These are phyloP conservation scores for Lacerta bilineata DNA, from an alignment of 2,797 vertebrate species.

Conservation along the genomic window DNA sequence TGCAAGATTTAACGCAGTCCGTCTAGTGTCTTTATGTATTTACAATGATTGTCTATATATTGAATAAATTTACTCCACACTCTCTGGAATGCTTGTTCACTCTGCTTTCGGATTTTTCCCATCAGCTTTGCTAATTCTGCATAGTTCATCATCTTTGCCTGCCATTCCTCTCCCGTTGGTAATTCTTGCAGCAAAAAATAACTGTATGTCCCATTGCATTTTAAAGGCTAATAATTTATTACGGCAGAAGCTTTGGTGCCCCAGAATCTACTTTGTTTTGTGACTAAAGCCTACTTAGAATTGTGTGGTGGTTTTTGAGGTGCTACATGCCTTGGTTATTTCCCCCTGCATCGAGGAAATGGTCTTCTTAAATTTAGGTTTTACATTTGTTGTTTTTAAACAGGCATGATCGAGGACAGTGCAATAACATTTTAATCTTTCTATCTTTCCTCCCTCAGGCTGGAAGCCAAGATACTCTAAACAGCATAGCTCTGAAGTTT, in stretches of 20 bases:
- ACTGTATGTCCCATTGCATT: not conserved
- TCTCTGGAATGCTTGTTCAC: too few species aligned
- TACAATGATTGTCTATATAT: too few species aligned
- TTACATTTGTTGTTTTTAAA: slow-evolving; percentile 14
- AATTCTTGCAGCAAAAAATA: not conserved
- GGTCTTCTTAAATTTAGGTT: not conserved
- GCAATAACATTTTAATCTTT: not conserved
- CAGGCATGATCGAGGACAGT: not conserved
- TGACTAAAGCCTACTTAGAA: too few species aligned
- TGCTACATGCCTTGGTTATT: not conserved
- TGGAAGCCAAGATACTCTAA: slow-evolving; percentile 93
- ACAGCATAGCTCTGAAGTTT: slow-evolving; percentile 95
- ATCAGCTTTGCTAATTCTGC: too few species aligned
- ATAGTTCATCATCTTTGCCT: too few species aligned
- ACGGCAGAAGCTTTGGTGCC: not conserved
- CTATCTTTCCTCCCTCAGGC: slow-evolving; percentile 58
- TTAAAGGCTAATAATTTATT: not conserved
- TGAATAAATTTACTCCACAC: too few species aligned
- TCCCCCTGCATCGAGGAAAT: not conserved
- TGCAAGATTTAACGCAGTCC: too few species aligned
- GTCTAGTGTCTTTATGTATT: too few species aligned
- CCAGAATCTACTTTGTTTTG: not conserved
- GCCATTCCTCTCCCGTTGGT: too few species aligned
- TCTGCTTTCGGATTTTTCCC: too few species aligned
- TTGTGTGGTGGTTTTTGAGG: not conserved